Base-by-base conservation (phyloP, 1,140 invertebrate genomes). In the Drosophila hydei region DNA sequence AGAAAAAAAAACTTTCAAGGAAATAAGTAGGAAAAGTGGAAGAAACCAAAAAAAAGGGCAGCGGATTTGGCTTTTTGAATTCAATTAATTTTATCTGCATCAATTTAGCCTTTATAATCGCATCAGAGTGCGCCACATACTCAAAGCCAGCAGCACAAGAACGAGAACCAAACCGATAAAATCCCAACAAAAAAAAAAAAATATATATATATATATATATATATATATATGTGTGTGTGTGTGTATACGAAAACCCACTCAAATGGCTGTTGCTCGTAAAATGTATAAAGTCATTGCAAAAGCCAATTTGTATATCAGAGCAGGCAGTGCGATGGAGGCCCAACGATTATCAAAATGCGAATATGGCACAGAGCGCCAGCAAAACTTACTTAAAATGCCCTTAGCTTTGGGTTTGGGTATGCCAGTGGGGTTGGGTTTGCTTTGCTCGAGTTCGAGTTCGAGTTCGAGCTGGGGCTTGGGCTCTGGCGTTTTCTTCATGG, bases 11-110 rank as follows among this genome's bases (percentile, higher is more conserved):
- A 55, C 45, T 47, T 45, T 7, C 40, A 72, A 60, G 54, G 48
- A 62, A 56, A 76, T 81, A 76, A 73, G 62, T 67, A 62, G 77
- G 77, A 76, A 74, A 70, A 81, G 30, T 30, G 68, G 38, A 42
- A 16, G 38, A 42, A 16, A 6, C 38, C 40, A 65, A 48, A 36
- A 58, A 65, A 75, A 72, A 74, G 79, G 76, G 55, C 78, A 83
- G 50, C 70, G 76, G 73, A 74, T 87, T 87, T 84, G 67, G 74
- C 81, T 85, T 81, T 84, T 87, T 87, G 81, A 85, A 85, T 85
- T 85, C 81, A 85, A 85, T 85, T 85, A 85, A 85, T 85, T 85
- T 85, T 87, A 85, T 85, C 81, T 85, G 77, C 81, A 85, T 85
- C 81, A 85, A 85, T 85, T 85, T 85, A 77, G 62, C 77, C 81